phyloP scores from a whole-genome alignment of 2,888 invertebrate genomes.

The Melinaea marsaeus region DNA sequence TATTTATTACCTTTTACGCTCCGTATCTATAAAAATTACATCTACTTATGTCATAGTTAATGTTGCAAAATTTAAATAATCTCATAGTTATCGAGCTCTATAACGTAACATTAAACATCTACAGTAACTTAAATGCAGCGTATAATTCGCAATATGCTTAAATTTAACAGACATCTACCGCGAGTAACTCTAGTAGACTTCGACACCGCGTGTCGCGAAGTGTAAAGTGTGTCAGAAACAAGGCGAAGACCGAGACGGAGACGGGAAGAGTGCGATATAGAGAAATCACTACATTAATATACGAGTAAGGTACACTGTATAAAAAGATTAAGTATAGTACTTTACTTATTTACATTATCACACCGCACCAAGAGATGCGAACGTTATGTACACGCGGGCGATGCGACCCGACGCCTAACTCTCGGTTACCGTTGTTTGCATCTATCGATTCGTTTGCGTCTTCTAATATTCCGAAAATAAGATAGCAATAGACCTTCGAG shows the following conservation, averaged over 20 bases:
- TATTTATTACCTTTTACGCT: constrained; percentile 40
- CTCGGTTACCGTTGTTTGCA: not conserved
- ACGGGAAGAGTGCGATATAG: constrained; percentile 31
- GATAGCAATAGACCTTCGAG: too few species aligned
- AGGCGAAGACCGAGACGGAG: constrained; percentile 28
- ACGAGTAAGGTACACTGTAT: constrained; percentile 46
- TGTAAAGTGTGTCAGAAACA: constrained; percentile 20
- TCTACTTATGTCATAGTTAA: constrained; percentile 40
- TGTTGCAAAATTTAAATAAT: constrained; percentile 49
- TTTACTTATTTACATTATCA: constrained; percentile 64
- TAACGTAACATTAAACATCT: constrained; percentile 35
- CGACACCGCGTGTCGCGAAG: constrained; percentile 6
- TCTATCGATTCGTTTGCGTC: too few species aligned
- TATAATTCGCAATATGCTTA: constrained; percentile 9
- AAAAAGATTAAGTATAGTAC: constrained; percentile 58
- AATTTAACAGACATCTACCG: constrained; percentile 9
- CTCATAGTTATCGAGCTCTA: constrained; percentile 43
- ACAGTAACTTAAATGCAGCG: constrained; percentile 30
- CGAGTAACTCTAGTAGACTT: not conserved
- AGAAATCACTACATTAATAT: constrained; percentile 28
- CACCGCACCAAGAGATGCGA: constrained; percentile 51
- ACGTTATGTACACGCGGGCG: constrained; percentile 37
- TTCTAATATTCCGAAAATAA: too few species aligned
- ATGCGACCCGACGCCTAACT: not conserved
- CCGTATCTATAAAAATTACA: constrained; percentile 61